These are phyloP conservation scores for Dasysyrphus albostriatus DNA, from an alignment of 2,888 invertebrate species.

Conservation along the genomic window DNA sequence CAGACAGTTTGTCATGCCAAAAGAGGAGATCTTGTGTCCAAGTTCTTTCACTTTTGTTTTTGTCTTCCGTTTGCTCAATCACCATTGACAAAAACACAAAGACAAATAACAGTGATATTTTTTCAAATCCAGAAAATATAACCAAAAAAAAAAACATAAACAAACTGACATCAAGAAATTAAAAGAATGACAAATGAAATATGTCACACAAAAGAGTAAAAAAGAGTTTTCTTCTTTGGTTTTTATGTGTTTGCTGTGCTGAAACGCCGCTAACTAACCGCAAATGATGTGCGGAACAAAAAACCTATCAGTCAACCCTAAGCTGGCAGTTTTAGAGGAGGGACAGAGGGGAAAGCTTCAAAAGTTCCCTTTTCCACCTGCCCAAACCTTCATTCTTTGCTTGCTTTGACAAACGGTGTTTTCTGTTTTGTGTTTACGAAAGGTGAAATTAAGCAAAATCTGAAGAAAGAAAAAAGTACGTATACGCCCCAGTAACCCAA, in stretches of 20 bases:
- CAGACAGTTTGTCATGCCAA: slow-evolving; percentile 73
- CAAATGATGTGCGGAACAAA: slow-evolving; percentile 65
- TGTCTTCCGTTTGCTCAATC: slow-evolving; percentile 50
- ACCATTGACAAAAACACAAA: slow-evolving; percentile 69
- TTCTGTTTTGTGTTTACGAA: slow-evolving; percentile 69
- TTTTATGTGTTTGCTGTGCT: slow-evolving; percentile 26
- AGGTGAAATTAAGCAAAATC: slow-evolving; percentile 49
- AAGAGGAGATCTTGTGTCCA: slow-evolving; percentile 56
- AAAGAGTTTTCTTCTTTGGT: slow-evolving; percentile 35
- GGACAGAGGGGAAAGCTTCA: slow-evolving; percentile 7
- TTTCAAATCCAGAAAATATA: slow-evolving; percentile 31
- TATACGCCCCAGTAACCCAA: slow-evolving; percentile 72
- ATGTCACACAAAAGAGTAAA: slow-evolving; percentile 38
- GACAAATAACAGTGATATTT: slow-evolving; percentile 51
- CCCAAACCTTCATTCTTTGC: slow-evolving; percentile 1
- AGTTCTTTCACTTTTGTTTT: background rate
- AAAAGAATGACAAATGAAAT: slow-evolving; percentile 72
- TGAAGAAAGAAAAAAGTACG: slow-evolving; percentile 46
- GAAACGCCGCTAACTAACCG: slow-evolving; percentile 66
- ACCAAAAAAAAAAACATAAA: slow-evolving; percentile 21
- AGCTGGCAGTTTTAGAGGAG: background rate
- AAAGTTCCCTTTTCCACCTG: slow-evolving; percentile 19
- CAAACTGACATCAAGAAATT: slow-evolving; percentile 64
- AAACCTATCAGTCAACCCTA: slow-evolving; percentile 64
- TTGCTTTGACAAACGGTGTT: slow-evolving; percentile 18